phyloP scores from a whole-genome alignment of 1,140 invertebrate genomes.

The Anoplolepis gracilipes region DNA sequence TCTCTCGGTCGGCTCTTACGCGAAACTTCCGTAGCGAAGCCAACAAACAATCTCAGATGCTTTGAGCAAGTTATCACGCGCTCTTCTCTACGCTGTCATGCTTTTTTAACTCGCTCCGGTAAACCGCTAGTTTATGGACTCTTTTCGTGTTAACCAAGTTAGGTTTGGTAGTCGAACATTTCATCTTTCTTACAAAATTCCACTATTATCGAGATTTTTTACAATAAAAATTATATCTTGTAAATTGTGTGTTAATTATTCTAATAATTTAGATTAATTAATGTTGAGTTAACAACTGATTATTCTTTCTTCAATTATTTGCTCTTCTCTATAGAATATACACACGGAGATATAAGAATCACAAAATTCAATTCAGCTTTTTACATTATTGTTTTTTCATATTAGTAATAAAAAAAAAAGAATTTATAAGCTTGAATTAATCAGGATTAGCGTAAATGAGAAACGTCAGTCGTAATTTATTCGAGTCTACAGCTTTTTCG shows the following conservation, averaged over 20 bases:
- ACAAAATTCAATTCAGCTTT: neutral
- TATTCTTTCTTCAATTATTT: neutral
- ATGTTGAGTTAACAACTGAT: neutral
- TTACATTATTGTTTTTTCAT: neutral
- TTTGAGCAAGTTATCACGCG: constrained; percentile 57
- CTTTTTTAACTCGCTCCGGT: constrained; percentile 46
- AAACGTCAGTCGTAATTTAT: neutral
- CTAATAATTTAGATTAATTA: neutral
- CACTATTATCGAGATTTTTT: neutral
- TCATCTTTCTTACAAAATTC: neutral
- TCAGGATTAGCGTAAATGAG: neutral
- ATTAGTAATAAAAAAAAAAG: neutral
- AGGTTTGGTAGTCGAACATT: neutral
- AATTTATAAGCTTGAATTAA: neutral
- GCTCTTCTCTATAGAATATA: neutral
- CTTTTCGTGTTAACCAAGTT: constrained; percentile 3
- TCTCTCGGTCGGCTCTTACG: constrained; percentile 28
- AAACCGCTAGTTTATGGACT: constrained; percentile 42
- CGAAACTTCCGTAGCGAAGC: constrained; percentile 54
- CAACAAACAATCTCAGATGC: constrained; percentile 59
- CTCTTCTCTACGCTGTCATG: constrained; percentile 37
- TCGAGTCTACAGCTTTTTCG: neutral
- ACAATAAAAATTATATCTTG: neutral
- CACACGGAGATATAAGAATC: neutral
- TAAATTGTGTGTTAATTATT: neutral